Base-by-base conservation (phyloP, 2,888 invertebrate species). In the Isotomurus palustris region DNA sequence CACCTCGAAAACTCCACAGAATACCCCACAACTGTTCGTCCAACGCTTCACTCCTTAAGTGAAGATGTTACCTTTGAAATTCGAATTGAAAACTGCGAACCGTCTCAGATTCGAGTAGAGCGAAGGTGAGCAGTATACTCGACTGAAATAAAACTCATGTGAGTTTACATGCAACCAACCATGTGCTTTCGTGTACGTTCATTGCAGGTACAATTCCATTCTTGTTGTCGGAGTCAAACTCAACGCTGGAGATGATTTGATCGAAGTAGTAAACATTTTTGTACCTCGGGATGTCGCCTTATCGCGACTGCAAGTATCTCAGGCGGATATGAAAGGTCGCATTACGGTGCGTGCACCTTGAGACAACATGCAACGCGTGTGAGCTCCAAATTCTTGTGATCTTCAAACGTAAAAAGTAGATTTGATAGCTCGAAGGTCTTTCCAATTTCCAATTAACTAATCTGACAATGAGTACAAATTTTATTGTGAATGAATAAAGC, bases 181-280 rank as follows among this genome's bases (percentile, higher is more conserved):
- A n/a, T n/a, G n/a, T n/a, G n/a, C n/a, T n/a, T n/a, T n/a, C n/a
- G n/a, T n/a, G n/a, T n/a, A n/a, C n/a, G n/a, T n/a, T n/a, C n/a
- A n/a, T n/a, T n/a, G n/a, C n/a, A n/a, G n/a, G n/a, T 58, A 58
- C 40, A 41, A 58, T 14, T 54, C 58, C 1, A 36, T 58, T 5
- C 48, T 58, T 25, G 53, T 58, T 3, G 50, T 58, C 50, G 54
- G 58, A 12, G 28, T 50, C 38, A 43, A n/a, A 29, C 19, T 28
- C 6, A 22, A n/a, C 12, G 28, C 29, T 2, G 49, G 40, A n/a
- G 48, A 54, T n/a, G 54, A 50, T 28, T 28, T 58, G 4, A 28
- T 32, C 14, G 58, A 58, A 54, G 35, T 58, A 27, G 32, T 58
- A 17, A 58, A 58, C 45, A 54, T 58, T 27, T 58, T 58, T 50